A percentile compares a stretch with the other conserved stretches of the same genome.
Conservation (phyloP, 1,140 invertebrate species). For the Gyrodactylus bullatarudis region DNA sequence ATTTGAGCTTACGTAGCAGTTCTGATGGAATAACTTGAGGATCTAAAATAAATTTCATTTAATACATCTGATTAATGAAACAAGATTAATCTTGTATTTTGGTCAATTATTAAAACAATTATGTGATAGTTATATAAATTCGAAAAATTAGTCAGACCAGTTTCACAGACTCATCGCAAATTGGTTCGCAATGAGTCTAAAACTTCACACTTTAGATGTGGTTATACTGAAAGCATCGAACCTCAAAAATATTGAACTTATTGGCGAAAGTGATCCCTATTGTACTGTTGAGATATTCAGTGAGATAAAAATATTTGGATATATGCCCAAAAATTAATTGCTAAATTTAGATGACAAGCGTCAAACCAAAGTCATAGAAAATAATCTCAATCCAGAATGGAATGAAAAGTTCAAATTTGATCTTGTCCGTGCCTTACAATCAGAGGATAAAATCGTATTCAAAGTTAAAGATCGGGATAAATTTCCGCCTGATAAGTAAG, state of each 20-base stretch:
- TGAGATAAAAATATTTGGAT: background rate
- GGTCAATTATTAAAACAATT: too few species aligned
- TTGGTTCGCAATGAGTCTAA: too few species aligned
- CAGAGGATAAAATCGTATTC: background rate
- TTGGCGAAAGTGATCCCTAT: background rate
- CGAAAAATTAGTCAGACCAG: too few species aligned
- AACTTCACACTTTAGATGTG: background rate
- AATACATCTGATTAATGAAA: background rate
- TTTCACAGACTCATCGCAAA: too few species aligned
- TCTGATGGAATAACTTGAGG: background rate
- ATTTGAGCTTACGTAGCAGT: background rate
- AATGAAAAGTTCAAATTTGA: background rate
- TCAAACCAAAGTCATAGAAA: background rate
- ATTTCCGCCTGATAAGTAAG: background rate
- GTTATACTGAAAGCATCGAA: background rate
- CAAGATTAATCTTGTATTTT: too few species aligned
- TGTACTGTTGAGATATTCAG: background rate
- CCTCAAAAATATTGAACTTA: background rate
- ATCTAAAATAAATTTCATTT: background rate
- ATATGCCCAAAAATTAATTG: background rate
- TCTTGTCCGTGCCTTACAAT: background rate
- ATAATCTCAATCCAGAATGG: background rate
- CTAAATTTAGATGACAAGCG: background rate
- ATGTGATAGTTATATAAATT: too few species aligned
- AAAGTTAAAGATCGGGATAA: background rate